These are phyloP conservation scores for Pseudeuparius sepicola DNA, from an alignment of 2,888 invertebrate genomes.

Conservation along the genomic window DNA sequence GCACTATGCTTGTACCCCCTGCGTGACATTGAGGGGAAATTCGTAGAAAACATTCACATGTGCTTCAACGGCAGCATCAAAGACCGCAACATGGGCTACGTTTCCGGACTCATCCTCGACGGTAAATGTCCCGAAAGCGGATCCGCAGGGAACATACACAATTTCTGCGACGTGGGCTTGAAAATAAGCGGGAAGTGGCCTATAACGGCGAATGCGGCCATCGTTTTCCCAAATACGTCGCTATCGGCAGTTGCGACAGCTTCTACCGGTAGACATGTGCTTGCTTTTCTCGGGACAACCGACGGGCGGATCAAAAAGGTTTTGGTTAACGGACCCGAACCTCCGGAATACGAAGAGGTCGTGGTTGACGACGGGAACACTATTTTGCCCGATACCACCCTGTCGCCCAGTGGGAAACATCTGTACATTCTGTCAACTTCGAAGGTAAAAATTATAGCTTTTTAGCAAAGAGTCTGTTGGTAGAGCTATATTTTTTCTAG, in stretches of 20 bases:
- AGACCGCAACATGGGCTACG: constrained; percentile 84
- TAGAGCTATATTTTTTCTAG: constrained; percentile 33
- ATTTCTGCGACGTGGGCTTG: constrained; percentile 85
- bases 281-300: constrained; percentile 87
- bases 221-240: constrained; percentile 69
- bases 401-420: constrained; percentile 75
- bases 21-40: constrained; percentile 81
- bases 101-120: constrained; percentile 83
- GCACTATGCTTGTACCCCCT: constrained; percentile 90
- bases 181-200: constrained; percentile 87
- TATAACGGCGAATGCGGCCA: constrained; percentile 64
- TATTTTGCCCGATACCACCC: constrained; percentile 77
- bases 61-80: constrained; percentile 93
- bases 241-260: constrained; percentile 79
- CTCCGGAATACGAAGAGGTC: constrained; percentile 80
- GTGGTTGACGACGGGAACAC: constrained; percentile 67
- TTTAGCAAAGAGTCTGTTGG: constrained; percentile 3
- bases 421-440: constrained; percentile 75
- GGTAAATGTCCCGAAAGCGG: constrained; percentile 84
- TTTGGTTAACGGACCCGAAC: constrained; percentile 57
- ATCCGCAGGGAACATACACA: constrained; percentile 79
- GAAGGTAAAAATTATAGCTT: constrained; percentile 42
- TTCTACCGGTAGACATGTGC: constrained; percentile 82
- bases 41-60: constrained; percentile 94
- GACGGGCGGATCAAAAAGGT: constrained; percentile 82